phyloP scores from a whole-genome alignment of 2,113 vertebrate species.

The Rhadina sibilatrix region DNA sequence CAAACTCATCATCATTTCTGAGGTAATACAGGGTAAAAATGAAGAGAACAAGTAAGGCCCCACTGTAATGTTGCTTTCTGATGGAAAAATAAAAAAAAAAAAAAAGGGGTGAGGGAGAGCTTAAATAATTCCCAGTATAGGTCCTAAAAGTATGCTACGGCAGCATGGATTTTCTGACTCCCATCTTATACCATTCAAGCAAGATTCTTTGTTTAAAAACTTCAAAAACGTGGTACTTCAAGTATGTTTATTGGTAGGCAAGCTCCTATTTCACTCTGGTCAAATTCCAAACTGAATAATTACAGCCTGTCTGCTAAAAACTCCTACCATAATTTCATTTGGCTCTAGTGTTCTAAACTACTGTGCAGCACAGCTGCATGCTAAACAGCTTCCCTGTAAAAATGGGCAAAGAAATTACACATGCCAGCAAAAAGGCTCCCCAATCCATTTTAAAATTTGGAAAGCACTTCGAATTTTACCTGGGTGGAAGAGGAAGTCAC shows the following conservation, averaged over 20 bases:
- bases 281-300: constrained; percentile 64
- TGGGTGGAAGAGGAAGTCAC: neutral
- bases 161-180: neutral
- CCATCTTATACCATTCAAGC: neutral
- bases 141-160: neutral
- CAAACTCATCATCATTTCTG: neutral
- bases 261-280: constrained; percentile 61
- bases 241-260: constrained; percentile 46
- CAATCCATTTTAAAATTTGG: neutral
- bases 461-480: neutral
- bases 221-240: constrained; percentile 39
- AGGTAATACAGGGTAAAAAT: neutral
- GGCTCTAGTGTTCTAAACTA: neutral
- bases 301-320: constrained; percentile 53
- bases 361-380: neutral
- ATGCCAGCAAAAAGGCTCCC: neutral
- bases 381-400: neutral
- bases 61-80: neutral
- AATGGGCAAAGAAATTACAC: neutral
- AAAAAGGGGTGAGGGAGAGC: neutral
- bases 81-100: neutral
- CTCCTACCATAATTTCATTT: constrained; percentile 53
- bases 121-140: neutral
- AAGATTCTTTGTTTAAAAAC: constrained; percentile 36
- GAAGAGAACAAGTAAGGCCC: neutral